Percentiles rank a stretch among this genome's conserved stretches.
Conservation (phyloP, 2,797 vertebrate genomes). For the Selene dorsalis region DNA sequence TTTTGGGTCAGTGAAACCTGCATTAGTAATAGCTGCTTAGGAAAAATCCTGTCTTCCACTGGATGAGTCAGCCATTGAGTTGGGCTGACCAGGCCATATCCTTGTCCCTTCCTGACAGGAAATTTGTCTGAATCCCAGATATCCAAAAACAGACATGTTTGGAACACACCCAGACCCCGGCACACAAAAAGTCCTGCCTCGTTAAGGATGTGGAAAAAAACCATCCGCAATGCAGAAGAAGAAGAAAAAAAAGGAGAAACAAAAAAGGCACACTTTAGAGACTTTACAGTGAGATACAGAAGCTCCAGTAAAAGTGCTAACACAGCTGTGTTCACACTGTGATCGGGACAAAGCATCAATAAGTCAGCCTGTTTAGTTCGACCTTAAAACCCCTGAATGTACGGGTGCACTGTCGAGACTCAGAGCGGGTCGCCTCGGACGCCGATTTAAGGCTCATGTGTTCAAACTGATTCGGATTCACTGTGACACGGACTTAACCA, state of each 20-base stretch:
- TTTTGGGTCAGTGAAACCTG: slow-evolving; percentile 3
- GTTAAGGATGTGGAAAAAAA: slow-evolving; percentile 47
- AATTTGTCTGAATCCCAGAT: slow-evolving; percentile 78
- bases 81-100: slow-evolving; percentile 72
- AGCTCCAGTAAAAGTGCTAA: slow-evolving; percentile 18
- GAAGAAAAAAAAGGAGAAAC: slow-evolving; percentile 7
- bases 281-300: slow-evolving; percentile 21
- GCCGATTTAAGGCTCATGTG: not conserved
- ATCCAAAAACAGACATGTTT: slow-evolving; percentile 78
- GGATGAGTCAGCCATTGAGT: slow-evolving; percentile 78
- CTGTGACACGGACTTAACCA: not conserved
- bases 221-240: slow-evolving; percentile 63
- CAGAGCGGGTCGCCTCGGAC: not conserved
- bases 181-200: slow-evolving; percentile 54
- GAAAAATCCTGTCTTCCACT: slow-evolving; percentile 58
- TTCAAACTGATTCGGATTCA: not conserved
- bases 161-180: slow-evolving; percentile 76
- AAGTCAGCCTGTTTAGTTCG: slow-evolving; percentile 10
- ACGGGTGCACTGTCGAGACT: not conserved
- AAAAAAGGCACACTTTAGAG: slow-evolving; percentile 7
- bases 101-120: slow-evolving; percentile 85
- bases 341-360: not conserved
- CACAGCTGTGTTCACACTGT: slow-evolving; percentile 19
- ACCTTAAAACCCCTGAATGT: not conserved
- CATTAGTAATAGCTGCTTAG: slow-evolving; percentile 18